Evolutionary conservation across 1,140 invertebrate genomes (phyloP).

Genomic region (Brachionus rotundiformis): DNA sequence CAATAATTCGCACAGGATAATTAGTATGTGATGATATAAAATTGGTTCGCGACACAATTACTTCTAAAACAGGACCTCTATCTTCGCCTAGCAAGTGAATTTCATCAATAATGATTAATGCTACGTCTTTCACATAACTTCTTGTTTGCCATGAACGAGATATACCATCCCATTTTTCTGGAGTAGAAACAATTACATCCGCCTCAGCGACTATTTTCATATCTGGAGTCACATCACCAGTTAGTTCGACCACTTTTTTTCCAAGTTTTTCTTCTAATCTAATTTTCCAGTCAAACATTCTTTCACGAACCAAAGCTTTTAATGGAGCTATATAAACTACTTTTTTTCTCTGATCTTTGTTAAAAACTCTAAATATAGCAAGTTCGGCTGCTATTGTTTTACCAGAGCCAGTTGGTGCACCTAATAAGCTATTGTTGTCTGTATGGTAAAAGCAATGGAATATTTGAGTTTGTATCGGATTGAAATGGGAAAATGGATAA

Average conservation of each 20-base stretch:
- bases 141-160: conserved; percentile 94
- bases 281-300: conserved; percentile 88
- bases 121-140: conserved; percentile 86
- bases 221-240: conserved; percentile 92
- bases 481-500: conserved; percentile 92
- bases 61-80: conserved; percentile 71
- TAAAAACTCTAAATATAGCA: conserved; percentile 85
- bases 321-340: conserved; percentile 97
- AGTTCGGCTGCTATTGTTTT: conserved; percentile 98
- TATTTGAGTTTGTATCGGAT: conserved; percentile 97
- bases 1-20: conserved; percentile 77
- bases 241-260: conserved; percentile 86
- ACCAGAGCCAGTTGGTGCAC: conserved; percentile 96
- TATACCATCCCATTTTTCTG: conserved; percentile 99
- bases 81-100: conserved; percentile 89
- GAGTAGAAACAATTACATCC: conserved; percentile 94
- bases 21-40: conserved; percentile 85
- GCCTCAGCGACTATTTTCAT: conserved; percentile 78
- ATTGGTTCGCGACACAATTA: conserved; percentile 76
- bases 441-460: conserved; percentile 95
- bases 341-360: conserved; percentile 61
- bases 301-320: conserved; percentile 92
- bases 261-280: conserved; percentile 17
- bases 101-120: conserved; percentile 94
- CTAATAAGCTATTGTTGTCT: conserved; percentile 87